Evolutionary conservation across 2,888 invertebrate species (phyloP).

Genomic region (Drepana falcataria): DNA sequence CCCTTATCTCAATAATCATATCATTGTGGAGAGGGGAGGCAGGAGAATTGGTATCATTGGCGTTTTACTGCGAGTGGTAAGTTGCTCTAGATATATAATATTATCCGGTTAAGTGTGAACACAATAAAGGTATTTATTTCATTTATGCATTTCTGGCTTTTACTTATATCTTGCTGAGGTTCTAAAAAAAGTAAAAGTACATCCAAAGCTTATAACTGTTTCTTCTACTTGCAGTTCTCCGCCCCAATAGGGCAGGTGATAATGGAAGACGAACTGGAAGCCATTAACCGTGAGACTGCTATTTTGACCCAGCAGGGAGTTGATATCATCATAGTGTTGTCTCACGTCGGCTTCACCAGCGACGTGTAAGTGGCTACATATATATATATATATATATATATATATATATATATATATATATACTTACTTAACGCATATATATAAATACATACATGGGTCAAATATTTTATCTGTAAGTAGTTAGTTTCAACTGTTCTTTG

Average conservation of each 20-base stretch:
- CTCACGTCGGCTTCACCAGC: conserved; percentile 83
- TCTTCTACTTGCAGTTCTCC: conserved; percentile 69
- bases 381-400: too few relatives aligned
- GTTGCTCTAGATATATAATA: conserved; percentile 6
- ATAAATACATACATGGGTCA: too few relatives aligned
- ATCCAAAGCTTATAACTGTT: too few relatives aligned
- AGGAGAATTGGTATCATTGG: conserved; percentile 89
- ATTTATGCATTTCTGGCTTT: too few relatives aligned
- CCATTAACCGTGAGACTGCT: conserved; percentile 83
- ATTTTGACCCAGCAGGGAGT: conserved; percentile 81
- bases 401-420: too few relatives aligned
- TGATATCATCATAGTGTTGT: conserved; percentile 89
- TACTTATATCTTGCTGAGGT: too few relatives aligned
- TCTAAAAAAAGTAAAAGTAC: too few relatives aligned
- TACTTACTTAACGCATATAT: too few relatives aligned
- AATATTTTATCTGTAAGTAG: too few relatives aligned
- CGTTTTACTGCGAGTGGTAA: conserved; percentile 77
- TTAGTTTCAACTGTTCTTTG: too few relatives aligned
- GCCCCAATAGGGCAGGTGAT: conserved; percentile 82
- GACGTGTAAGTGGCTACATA: conserved; percentile 45
- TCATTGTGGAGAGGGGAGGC: conserved; percentile 79
- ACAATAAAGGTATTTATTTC: too few relatives aligned
- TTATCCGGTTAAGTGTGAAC: too few relatives aligned
- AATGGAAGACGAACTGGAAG: conserved; percentile 83
- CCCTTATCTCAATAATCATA: conserved; percentile 81